Conservation (phyloP, 2,888 invertebrate genomes). For the Helleia helle region DNA sequence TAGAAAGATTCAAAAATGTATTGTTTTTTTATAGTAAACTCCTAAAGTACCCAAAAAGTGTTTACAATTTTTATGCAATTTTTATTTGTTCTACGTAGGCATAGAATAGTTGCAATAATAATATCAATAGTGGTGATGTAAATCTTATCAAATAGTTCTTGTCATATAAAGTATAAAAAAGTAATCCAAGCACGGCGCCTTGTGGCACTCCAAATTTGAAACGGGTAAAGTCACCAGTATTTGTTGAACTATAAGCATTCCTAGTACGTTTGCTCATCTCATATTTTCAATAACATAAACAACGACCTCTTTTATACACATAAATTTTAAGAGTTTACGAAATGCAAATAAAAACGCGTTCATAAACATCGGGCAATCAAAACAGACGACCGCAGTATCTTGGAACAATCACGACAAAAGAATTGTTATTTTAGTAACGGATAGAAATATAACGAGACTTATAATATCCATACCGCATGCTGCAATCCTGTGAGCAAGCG, state of each 20-base stretch:
- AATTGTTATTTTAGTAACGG: slow-evolving; percentile 27
- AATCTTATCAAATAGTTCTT: too few species aligned
- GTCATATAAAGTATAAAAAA: too few species aligned
- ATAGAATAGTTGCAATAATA: too few species aligned
- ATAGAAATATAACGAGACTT: slow-evolving; percentile 11
- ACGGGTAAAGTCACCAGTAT: slow-evolving; percentile 2
- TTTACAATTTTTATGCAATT: too few species aligned
- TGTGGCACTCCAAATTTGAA: not conserved
- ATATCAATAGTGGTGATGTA: too few species aligned
- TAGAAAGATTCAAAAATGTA: too few species aligned
- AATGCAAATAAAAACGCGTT: slow-evolving; percentile 10
- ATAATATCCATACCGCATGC: not conserved
- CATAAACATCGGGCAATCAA: slow-evolving; percentile 21
- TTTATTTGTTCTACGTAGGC: too few species aligned
- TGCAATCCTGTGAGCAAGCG: slow-evolving; percentile 3
- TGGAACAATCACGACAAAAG: slow-evolving; percentile 25
- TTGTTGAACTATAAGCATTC: not conserved
- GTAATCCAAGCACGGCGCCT: too few species aligned
- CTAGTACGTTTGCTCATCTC: not conserved
- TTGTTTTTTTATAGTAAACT: too few species aligned
- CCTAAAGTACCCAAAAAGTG: too few species aligned
- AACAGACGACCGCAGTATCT: slow-evolving; percentile 18
- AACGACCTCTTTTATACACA: slow-evolving; percentile 7
- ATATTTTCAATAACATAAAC: too few species aligned
- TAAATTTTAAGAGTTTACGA: slow-evolving; percentile 15